Evolutionary conservation across 1,140 invertebrate genomes (phyloP).

Genomic region (Hesperophylax magnus): DNA sequence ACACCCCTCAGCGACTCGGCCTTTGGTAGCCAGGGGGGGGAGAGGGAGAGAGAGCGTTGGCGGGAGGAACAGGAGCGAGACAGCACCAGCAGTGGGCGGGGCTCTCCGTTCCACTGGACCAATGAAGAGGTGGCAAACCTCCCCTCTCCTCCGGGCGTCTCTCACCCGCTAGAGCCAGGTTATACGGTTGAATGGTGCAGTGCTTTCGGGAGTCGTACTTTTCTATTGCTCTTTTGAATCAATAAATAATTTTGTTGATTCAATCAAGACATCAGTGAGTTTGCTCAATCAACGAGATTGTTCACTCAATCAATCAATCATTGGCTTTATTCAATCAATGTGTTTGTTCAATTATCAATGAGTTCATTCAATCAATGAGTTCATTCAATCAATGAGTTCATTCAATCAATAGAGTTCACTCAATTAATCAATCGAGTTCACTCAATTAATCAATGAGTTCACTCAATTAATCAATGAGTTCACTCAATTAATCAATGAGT

Average conservation of each 20-base stretch:
- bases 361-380: no score
- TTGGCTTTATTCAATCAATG: no score
- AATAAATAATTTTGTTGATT: background rate
- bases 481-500: no score
- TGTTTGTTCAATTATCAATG: no score
- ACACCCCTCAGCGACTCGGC: conserved; percentile 68
- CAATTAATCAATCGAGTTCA: no score
- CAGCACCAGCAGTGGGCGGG: conserved; percentile 64
- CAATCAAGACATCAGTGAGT: no score
- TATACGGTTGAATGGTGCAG: background rate
- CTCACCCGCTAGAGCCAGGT: conserved; percentile 59
- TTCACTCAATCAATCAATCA: no score
- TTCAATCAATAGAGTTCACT: no score
- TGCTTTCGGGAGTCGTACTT: conserved; percentile 3
- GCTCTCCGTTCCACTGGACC: conserved; percentile 72
- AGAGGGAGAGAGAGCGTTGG: conserved; percentile 60
- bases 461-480: no score
- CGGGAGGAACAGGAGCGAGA: conserved; percentile 60
- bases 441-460: no score
- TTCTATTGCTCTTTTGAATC: background rate
- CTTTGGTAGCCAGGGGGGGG: conserved; percentile 66
- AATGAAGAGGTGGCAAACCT: conserved; percentile 61
- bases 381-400: no score
- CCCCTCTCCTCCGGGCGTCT: conserved; percentile 59
- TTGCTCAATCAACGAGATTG: no score